phyloP scores from a whole-genome alignment of 1,140 invertebrate species.

The Heterodera schachtii region DNA sequence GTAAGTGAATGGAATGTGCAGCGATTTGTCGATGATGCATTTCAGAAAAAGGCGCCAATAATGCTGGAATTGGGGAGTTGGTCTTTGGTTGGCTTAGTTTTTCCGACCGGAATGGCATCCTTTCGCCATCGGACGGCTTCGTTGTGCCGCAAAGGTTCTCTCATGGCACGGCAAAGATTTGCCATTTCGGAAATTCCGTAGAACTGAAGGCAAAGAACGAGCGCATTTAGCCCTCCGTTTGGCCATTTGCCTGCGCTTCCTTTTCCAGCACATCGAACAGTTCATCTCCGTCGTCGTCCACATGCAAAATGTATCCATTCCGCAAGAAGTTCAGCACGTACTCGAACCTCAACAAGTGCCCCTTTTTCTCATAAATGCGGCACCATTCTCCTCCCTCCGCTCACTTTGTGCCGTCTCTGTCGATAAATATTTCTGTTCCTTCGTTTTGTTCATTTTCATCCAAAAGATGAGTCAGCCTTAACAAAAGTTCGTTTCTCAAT shows the following conservation, averaged over 20 bases:
- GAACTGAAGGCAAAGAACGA: slow-evolving; percentile 20
- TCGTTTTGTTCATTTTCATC: neutral
- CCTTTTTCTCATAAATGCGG: neutral
- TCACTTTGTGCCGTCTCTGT: slow-evolving; percentile 26
- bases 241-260: slow-evolving; percentile 28
- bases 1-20: slow-evolving; percentile 30
- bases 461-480: slow-evolving; percentile 7
- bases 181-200: slow-evolving; percentile 37
- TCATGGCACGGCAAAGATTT: slow-evolving; percentile 32
- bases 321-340: slow-evolving; percentile 33
- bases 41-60: slow-evolving; percentile 28
- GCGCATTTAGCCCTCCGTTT: too few species aligned
- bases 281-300: slow-evolving; percentile 30
- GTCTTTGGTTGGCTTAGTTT: neutral
- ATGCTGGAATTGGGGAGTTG: neutral
- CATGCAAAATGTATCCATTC: slow-evolving; percentile 29
- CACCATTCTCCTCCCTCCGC: neutral
- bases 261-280: slow-evolving; percentile 34
- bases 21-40: slow-evolving; percentile 28
- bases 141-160: slow-evolving; percentile 26
- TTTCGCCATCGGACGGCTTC: slow-evolving; percentile 31
- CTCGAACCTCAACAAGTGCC: slow-evolving; percentile 25
- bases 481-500: neutral
- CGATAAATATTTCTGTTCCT: slow-evolving; percentile 3
- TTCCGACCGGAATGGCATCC: slow-evolving; percentile 22